Percentiles rank a stretch among this genome's conserved stretches.
Evolutionary conservation across 1,140 invertebrate species (phyloP).

Genomic region (Drosophila teissieri): DNA sequence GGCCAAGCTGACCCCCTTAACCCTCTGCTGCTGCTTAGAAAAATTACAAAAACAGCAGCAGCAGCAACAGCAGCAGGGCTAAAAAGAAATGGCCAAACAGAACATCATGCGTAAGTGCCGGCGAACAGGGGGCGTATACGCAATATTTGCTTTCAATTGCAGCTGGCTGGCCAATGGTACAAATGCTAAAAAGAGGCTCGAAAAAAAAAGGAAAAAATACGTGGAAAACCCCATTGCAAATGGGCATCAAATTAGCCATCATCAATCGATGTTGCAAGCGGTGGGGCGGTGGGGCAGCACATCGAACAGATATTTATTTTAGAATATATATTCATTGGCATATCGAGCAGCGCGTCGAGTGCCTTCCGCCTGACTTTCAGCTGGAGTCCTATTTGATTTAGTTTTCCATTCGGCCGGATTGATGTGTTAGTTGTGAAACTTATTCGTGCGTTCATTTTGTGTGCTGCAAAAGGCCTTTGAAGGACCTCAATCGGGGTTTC

Average conservation of each 20-base stretch:
- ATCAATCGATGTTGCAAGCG: conserved; percentile 51
- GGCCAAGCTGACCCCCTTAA: neutral
- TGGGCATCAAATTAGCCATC: conserved; percentile 68
- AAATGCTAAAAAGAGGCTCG: conserved; percentile 19
- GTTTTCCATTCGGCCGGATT: conserved; percentile 53
- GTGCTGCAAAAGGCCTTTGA: conserved; percentile 47
- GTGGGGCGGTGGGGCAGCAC: neutral
- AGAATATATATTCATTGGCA: conserved; percentile 60
- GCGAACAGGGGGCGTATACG: conserved; percentile 64
- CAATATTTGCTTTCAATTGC: conserved; percentile 81
- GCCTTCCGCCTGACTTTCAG: conserved; percentile 64
- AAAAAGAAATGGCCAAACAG: conserved; percentile 58
- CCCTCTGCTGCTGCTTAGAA: conserved; percentile 63
- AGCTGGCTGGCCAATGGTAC: conserved; percentile 65
- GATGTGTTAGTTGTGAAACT: conserved; percentile 55
- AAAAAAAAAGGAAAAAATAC: conserved; percentile 11
- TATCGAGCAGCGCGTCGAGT: conserved; percentile 49
- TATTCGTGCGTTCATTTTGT: conserved; percentile 69
- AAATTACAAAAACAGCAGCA: conserved; percentile 59
- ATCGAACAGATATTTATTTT: conserved; percentile 77
- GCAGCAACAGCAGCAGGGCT: conserved; percentile 16
- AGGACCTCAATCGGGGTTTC: conserved; percentile 18
- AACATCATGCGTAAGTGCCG: conserved; percentile 68
- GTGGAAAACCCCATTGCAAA: conserved; percentile 52
- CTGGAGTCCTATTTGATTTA: conserved; percentile 73